Evolutionary conservation across 2,888 invertebrate species (phyloP).

Genomic region (Elmis aenea): DNA sequence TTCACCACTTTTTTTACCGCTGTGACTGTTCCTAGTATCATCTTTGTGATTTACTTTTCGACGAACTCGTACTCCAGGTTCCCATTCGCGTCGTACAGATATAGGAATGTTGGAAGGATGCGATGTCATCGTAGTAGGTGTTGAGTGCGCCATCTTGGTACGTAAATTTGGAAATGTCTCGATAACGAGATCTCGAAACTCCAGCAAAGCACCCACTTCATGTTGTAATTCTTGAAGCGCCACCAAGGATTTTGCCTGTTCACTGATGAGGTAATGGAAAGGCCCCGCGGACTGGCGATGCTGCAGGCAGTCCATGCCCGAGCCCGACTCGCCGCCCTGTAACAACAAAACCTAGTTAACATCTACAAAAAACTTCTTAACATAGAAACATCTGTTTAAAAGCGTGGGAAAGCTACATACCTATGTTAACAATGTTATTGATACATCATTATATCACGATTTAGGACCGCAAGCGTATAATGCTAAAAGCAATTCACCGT

Average conservation of each 20-base stretch:
- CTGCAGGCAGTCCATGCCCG: constrained; percentile 78
- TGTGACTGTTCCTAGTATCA: constrained; percentile 25
- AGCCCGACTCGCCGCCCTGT: constrained; percentile 44
- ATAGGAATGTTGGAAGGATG: constrained; percentile 53
- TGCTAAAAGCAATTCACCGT: too few species aligned
- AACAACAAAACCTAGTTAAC: constrained; percentile 25
- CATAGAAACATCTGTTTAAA: too few species aligned
- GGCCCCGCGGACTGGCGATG: constrained; percentile 65
- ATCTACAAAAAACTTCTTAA: too few species aligned
- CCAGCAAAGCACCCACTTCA: constrained; percentile 86
- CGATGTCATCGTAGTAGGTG: constrained; percentile 39
- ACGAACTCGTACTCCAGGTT: constrained; percentile 74
- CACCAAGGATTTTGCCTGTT: constrained; percentile 83
- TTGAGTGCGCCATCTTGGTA: constrained; percentile 69
- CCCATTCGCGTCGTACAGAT: constrained; percentile 64
- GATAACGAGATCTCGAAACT: constrained; percentile 91
- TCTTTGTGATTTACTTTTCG: constrained; percentile 40
- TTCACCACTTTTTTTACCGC: constrained; percentile 50
- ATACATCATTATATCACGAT: too few species aligned
- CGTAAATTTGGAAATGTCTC: constrained; percentile 89
- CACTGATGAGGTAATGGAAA: constrained; percentile 54
- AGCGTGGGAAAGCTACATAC: too few species aligned
- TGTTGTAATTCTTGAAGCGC: constrained; percentile 87
- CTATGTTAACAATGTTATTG: too few species aligned
- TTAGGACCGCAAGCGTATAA: too few species aligned